Evolutionary conservation across 2,113 vertebrate species (phyloP).

Genomic region (Callocephalon fimbriatum): DNA sequence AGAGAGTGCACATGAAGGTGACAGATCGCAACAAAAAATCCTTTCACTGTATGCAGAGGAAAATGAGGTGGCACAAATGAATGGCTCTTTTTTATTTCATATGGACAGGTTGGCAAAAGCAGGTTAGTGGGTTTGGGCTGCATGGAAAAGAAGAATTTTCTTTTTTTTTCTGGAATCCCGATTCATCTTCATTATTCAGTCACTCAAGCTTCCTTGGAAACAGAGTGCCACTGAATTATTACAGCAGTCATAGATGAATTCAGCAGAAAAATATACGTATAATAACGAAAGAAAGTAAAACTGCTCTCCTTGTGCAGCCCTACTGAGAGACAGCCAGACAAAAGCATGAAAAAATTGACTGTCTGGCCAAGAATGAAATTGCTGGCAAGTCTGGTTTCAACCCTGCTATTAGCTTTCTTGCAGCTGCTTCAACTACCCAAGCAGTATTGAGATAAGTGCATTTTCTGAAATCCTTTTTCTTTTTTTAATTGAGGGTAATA

Average conservation of each 20-base stretch:
- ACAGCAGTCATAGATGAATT: slow-evolving; percentile 16
- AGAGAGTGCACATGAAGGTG: background rate
- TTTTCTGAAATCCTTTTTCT: background rate
- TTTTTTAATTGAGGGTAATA: background rate
- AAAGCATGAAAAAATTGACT: slow-evolving; percentile 65
- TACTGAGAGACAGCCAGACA: slow-evolving; percentile 57
- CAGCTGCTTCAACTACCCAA: background rate
- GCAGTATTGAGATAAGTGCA: background rate
- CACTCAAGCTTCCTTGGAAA: slow-evolving; percentile 4
- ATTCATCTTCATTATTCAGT: slow-evolving; percentile 28
- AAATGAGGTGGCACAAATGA: background rate
- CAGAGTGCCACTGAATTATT: background rate
- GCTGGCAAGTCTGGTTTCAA: slow-evolving; percentile 46
- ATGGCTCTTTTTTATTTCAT: background rate
- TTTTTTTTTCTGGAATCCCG: background rate
- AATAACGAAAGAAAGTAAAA: slow-evolving; percentile 43
- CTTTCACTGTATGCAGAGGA: background rate
- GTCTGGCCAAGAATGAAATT: slow-evolving; percentile 64
- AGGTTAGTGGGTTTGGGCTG: background rate
- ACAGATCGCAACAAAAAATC: background rate
- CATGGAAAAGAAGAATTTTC: background rate
- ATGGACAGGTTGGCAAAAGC: slow-evolving; percentile 10
- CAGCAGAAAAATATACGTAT: slow-evolving; percentile 37
- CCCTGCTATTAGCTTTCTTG: slow-evolving; percentile 17
- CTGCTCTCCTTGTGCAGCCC: slow-evolving; percentile 51